Evolutionary conservation across 2,797 vertebrate species (phyloP), one percentile per base, ranked within the genome.

Genomic region (Tauraco hartlaubi): DNA sequence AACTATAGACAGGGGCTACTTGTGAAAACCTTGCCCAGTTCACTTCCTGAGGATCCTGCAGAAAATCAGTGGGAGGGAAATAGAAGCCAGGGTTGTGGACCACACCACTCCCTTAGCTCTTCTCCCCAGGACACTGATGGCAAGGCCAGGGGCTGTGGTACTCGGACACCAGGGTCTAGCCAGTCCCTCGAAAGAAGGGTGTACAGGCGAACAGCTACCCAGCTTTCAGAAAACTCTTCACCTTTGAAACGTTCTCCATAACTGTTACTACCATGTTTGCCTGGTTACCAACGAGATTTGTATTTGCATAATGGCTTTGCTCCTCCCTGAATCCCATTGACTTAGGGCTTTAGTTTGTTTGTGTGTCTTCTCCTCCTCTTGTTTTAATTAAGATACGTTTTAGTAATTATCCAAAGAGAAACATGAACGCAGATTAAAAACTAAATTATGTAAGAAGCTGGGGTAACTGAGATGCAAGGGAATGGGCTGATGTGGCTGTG

Each of bases 351-450:
- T 46, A 4, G 1, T 62, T 94, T 44, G 77, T 71, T 84, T 77
- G 44, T 17, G 35, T 61, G 1, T 59, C 82, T 39, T 20, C 74
- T 67, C 41, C 78, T 93, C 59, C 54, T 79, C 84, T 58, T 74
- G 25, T 59, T 86, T 61, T 94, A 92, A 90, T 84, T 88, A 91
- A 86, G 85, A 55, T 68, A 35, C 43, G 68, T 83, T 96, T 95
- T 64, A 39, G 76, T 93, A 91, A 94, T 88, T 75, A 88, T 54
- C 76, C 23, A 35, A 74, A 73, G 26, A 41, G 55, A 85, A 89
- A n/a, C 25, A 71, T 2, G 35, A 88, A 29, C 16, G 25, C 37
- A 67, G 68, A 82, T 66, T 83, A 77, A 93, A 89, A 81, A 33
- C 15, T 43, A 54, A 64, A 71, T 71, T 44, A 23, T 43, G 23